A percentile compares a stretch with the other conserved stretches of the same genome.
These are phyloP conservation scores for Xyrichtys novacula DNA, from an alignment of 2,797 vertebrate genomes.

Conservation along the genomic window DNA sequence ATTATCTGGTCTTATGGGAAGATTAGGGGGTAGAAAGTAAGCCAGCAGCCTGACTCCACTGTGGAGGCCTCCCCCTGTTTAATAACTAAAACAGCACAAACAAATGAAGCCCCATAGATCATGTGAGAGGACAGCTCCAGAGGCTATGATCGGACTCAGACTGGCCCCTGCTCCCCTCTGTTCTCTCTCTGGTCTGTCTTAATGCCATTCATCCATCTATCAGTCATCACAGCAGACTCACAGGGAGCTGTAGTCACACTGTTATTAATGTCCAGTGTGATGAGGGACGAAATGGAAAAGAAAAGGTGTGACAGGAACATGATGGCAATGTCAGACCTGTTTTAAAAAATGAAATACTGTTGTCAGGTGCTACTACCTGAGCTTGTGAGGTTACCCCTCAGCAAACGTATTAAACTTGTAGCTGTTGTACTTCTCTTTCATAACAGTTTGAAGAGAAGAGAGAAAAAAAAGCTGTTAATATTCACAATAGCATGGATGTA, in stretches of 20 bases:
- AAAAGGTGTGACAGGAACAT: slow-evolving; percentile 24
- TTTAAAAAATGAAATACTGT: slow-evolving; percentile 19
- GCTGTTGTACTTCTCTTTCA: too few relatives aligned
- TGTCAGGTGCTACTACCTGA: neutral
- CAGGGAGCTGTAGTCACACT: slow-evolving; percentile 30
- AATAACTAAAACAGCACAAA: slow-evolving; percentile 77
- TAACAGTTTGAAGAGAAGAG: too few relatives aligned
- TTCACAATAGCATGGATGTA: too few relatives aligned
- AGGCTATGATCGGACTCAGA: slow-evolving; percentile 54
- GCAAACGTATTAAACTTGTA: neutral
- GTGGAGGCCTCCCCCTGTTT: slow-evolving; percentile 70
- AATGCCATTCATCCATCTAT: slow-evolving; percentile 51
- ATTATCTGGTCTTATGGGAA: slow-evolving; percentile 82
- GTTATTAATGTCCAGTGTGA: slow-evolving; percentile 55
- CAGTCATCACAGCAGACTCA: slow-evolving; percentile 59
- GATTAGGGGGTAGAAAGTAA: slow-evolving; percentile 70
- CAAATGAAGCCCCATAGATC: slow-evolving; percentile 72
- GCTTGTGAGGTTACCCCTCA: slow-evolving; percentile 1
- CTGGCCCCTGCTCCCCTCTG: slow-evolving; percentile 17
- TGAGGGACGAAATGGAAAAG: slow-evolving; percentile 27
- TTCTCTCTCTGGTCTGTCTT: slow-evolving; percentile 23
- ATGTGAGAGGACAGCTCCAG: slow-evolving; percentile 50
- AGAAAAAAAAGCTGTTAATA: too few relatives aligned
- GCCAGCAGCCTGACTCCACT: slow-evolving; percentile 67
- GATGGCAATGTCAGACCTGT: slow-evolving; percentile 26